Evolutionary conservation across 1,140 invertebrate species (phyloP), one percentile per base, ranked within the genome.

Genomic region (Idris sp.): DNA sequence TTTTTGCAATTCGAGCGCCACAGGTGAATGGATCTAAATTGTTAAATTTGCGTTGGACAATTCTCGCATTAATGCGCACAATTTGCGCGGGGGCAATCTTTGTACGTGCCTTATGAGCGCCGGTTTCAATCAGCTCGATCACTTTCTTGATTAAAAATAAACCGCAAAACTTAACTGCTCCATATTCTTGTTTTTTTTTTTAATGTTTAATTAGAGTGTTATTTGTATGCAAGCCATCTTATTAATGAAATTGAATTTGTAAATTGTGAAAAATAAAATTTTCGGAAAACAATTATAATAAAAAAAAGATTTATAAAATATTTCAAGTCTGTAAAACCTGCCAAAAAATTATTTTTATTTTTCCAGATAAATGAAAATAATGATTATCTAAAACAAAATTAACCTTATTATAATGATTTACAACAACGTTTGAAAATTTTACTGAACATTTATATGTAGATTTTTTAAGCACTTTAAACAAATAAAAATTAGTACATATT

Each of bases 21-120:
- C 43, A 33, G 62, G 43, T 58, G 64, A 68, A 68, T 68, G 53
- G 53, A 58, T 56, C 44, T 58, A 68, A 68, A 68, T 68, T 58
- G 64, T 58, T 56, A 56, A 44, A 58, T 54, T 68, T 43, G 51
- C 18, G 26, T 4, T 6, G 18, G 49, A 13, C 64, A 56, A 46
- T 56, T n/a, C n/a, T 68, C 16, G 15, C 25, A 26, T 22, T 56
- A 56, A 56, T 56, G 43, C 19, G 8, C n/a, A 31, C 33, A 19
- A 56, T 49, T 41, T 44, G 46, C 26, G 22, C 48, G 26, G 43
- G n/a, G 15, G n/a, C n/a, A 41, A 31, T 40, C 31, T 7, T 65
- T 54, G 53, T 35, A 44, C 26, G 1, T 22, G 38, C 15, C 16
- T 16, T 11, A 13, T 28, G 16, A 18, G 10, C n/a, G 26, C n/a